Percentiles rank a stretch among this genome's conserved stretches.
Conservation (phyloP, 1,140 invertebrate genomes). For the Pseudoatta argentina region DNA sequence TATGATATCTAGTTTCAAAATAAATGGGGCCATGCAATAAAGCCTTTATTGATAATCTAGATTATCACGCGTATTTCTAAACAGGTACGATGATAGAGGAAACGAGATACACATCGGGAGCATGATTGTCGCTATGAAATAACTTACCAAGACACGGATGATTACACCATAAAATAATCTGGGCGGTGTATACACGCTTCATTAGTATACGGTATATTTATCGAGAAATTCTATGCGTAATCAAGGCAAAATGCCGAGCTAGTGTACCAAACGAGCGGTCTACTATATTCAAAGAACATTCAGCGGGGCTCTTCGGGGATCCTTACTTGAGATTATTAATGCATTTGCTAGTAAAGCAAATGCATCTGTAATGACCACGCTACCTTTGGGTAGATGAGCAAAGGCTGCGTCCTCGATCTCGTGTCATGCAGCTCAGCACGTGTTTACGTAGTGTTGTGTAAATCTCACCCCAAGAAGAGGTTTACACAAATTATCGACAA, state of each 20-base stretch:
- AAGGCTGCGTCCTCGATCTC: constrained; percentile 19
- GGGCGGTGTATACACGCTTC: constrained; percentile 26
- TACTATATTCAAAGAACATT: constrained; percentile 15
- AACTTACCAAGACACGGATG: constrained; percentile 17
- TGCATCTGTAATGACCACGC: constrained; percentile 44
- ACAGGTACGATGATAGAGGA: neutral
- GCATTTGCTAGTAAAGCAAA: constrained; percentile 47
- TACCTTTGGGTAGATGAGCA: constrained; percentile 22
- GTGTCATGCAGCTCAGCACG: neutral
- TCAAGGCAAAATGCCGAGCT: neutral
- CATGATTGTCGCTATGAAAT: neutral
- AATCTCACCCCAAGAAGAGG: constrained; percentile 10
- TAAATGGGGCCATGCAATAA: neutral
- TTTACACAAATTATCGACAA: neutral
- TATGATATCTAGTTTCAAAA: neutral
- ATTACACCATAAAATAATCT: constrained; percentile 43
- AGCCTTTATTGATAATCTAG: constrained; percentile 22
- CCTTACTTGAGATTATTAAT: constrained; percentile 44
- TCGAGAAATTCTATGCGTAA: constrained; percentile 30
- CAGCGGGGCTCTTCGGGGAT: constrained; percentile 28
- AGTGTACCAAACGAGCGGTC: constrained; percentile 24
- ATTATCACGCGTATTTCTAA: constrained; percentile 4
- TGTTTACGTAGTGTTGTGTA: constrained; percentile 21
- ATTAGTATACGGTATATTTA: constrained; percentile 54
- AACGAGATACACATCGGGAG: constrained; percentile 11